Evolutionary conservation across 2,888 invertebrate genomes (phyloP), one percentile per base, ranked within the genome.

Genomic region (Agrilus mali): DNA sequence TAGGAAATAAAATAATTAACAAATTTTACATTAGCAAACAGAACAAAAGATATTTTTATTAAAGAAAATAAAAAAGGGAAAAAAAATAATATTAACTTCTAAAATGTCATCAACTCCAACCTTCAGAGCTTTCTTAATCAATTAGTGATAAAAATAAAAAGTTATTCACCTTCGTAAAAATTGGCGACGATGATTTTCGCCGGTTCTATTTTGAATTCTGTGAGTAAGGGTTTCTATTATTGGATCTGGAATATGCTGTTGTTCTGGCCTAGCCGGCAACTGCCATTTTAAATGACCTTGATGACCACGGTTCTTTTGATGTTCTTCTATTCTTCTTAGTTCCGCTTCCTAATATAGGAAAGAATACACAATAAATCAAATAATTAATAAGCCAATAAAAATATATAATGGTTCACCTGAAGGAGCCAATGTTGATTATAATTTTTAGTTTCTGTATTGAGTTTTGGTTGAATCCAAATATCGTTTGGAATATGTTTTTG

Each of bases 351-450:
- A 72, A 1, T 61, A 56, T 46, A 32, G n/a, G n/a, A 15, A 33
- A 10, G 4, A 27, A 14, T 2, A 31, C 42, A 48, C 50, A 44
- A 47, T 16, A 48, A 43, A 39, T 44, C 14, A 46, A 41, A 42
- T 37, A 42, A 42, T 40, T 38, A 33, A 20, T 34, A 44, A 34
- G 41, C 33, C 7, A 39, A 37, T 35, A 40, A 39, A 44, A 48
- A 42, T 36, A n/a, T 35, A 37, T 31, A 27, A 38, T 35, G 10
- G 27, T 27, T 27, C 27, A 82, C 83, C 72, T 84, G 84, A 60
- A 89, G 81, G n/a, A 94, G 72, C 93, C 93, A 93, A 61, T 94
- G 92, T 55, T 90, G 86, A 56, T 76, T 77, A 57, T 83, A 82
- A 58, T 79, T 80, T 54, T 77, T 80, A n/a, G 46, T 50, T 48